These are phyloP conservation scores for Sebastes schlegelii DNA, from an alignment of 2,113 vertebrate genomes.

Conservation along the genomic window DNA sequence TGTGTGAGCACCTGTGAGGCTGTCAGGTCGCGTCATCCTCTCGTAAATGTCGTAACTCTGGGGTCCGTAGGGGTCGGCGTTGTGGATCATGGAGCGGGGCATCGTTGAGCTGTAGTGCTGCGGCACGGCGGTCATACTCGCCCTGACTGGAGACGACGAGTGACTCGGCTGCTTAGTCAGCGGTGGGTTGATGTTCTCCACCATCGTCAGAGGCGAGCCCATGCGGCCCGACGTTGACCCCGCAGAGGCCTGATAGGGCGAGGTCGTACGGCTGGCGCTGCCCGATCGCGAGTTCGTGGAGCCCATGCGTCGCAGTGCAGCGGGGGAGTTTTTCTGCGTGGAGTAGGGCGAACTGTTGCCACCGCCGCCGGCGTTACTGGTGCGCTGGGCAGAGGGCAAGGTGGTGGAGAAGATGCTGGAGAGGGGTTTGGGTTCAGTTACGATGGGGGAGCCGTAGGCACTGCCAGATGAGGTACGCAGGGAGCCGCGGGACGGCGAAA, in stretches of 20 bases:
- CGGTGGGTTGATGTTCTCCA: conserved; percentile 83
- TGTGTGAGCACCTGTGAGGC: conserved; percentile 88
- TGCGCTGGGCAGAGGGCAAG: conserved; percentile 87
- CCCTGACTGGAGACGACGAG: conserved; percentile 87
- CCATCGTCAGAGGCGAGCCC: conserved; percentile 89
- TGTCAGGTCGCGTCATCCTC: conserved; percentile 93
- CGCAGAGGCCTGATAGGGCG: conserved; percentile 84
- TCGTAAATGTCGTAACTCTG: conserved; percentile 94
- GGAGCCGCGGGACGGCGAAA: conserved; percentile 92
- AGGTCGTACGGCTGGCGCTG: conserved; percentile 81
- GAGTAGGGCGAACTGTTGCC: conserved; percentile 85
- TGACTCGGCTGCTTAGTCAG: conserved; percentile 85
- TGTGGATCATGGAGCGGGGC: conserved; percentile 87
- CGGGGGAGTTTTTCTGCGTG: conserved; percentile 88
- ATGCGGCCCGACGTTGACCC: conserved; percentile 79
- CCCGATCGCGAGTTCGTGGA: conserved; percentile 84
- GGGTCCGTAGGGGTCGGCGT: conserved; percentile 87
- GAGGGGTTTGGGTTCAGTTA: conserved; percentile 87
- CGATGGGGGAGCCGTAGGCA: conserved; percentile 90
- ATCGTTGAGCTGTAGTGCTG: conserved; percentile 92
- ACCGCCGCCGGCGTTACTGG: conserved; percentile 22
- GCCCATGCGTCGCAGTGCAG: conserved; percentile 86
- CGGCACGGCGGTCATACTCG: conserved; percentile 92
- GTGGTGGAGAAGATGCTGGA: conserved; percentile 90
- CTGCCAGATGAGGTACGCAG: conserved; percentile 88